Evolutionary conservation across 2,888 invertebrate genomes (phyloP), one percentile per base, ranked within the genome.

Genomic region (Nasonia oneida): DNA sequence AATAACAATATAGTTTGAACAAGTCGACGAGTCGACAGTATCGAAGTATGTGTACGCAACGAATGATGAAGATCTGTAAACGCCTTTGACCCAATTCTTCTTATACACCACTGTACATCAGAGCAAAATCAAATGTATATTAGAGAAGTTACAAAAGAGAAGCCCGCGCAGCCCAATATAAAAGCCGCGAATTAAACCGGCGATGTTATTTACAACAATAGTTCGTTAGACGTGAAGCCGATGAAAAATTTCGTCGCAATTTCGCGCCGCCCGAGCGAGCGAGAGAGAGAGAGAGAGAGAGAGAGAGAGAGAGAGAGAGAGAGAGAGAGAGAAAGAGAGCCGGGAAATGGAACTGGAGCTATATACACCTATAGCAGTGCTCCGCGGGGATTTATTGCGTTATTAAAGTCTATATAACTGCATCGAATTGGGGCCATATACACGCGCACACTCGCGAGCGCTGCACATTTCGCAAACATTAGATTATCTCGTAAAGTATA

Each of bases 381-480:
- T 67, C 67, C 67, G 33, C 14, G 67, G 67, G 71, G 70, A 86
- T 84, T 86, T 86, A 84, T 84, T 79, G 76, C 57, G 82, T 84
- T 82, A 84, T 84, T 84, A 84, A 84, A 78, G 77, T 70, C 75
- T 71, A 61, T 61, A 81, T 84, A 84, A 86, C 81, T 84, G 82
- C 79, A 78, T 84, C 81, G 74, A 86, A 86, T 86, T 78, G 74
- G 61, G 8, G 33, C 67, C 10, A 33, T 33, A 57, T n/a, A 57
- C 3, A 67, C 29, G 3, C 67, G 29, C 67, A 67, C n/a, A 37
- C 37, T 37, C 3, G 3, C 29, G 18, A 8, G 78, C 53, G 23
- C 1, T 29, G 29, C 80, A 33, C 73, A 73, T 86, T 86, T 77
- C 81, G 61, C 74, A 86, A 86, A 78, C 79, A 76, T 86, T 53